Base-by-base conservation (phyloP, 2,797 vertebrate genomes). In the Catamblyrhynchus diadema region DNA sequence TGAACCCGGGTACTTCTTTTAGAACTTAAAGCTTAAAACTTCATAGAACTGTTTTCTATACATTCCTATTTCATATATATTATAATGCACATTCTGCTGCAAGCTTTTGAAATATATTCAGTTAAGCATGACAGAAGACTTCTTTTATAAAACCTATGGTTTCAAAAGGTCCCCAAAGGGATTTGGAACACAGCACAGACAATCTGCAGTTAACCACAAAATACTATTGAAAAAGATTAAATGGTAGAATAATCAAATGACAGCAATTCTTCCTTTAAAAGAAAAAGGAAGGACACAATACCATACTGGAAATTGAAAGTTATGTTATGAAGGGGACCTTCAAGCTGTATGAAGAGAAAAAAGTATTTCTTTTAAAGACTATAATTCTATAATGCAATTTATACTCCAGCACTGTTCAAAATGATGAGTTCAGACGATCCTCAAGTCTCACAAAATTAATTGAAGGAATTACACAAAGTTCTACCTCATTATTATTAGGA, bases 141-240 rank as follows among this genome's bases (percentile, higher is more conserved):
- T 53, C 72, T 42, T 14, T 28, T 62, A 45, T 41, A 72, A 94
- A 92, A 47, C 23, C 37, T 48, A 45, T 1, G 14, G 51, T 18
- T 78, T 79, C 77, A 70, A 70, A 86, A 75, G 27, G 27, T 66
- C 15, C 22, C n/a, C 27, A 86, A 23, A 77, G 18, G 27, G 30
- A 64, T 75, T 30, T 53, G n/a, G 42, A 92, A 84, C 20, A 73
- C 56, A 77, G 39, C 32, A 73, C 7, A 64, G 16, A 12, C 33
- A 75, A 89, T 84, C 51, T 6, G 19, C 48, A 82, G 47, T 44
- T 94, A 66, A 62, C 54, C 51, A 88, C 42, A 78, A 53, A 85
- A 78, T 13, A 33, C 10, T 54, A 64, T 2, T 65, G n/a, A 77
- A 82, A 77, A 77, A 77, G 16, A 13, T 6, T 86, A 64, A 51